A percentile compares a stretch with the other conserved stretches of the same genome.
Conservation (phyloP, 2,797 vertebrate genomes). For the Tenualosa thibaudeaui region DNA sequence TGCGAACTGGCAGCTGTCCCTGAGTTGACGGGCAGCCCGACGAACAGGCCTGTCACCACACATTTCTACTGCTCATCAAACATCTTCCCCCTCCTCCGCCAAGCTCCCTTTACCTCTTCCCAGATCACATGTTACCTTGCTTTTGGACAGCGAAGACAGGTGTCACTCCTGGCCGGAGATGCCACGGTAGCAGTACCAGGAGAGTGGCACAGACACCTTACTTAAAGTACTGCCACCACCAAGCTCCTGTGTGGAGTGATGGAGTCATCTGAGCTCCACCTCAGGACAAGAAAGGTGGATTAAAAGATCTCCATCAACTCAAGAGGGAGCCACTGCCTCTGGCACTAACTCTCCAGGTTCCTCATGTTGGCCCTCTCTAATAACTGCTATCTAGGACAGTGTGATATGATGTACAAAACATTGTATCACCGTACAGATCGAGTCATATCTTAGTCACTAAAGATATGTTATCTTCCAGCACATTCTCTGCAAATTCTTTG, state of each 20-base stretch:
- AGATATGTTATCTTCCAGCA: too few relatives aligned
- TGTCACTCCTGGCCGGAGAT: neutral
- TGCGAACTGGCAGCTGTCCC: slow-evolving; percentile 73
- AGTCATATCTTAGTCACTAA: too few relatives aligned
- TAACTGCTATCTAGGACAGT: too few relatives aligned
- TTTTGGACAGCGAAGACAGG: neutral
- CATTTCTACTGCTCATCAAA: slow-evolving; percentile 56
- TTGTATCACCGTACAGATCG: too few relatives aligned
- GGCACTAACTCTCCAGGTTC: neutral
- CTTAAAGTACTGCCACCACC: neutral
- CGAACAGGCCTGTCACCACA: slow-evolving; percentile 63
- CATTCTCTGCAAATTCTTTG: too few relatives aligned
- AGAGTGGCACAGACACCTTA: neutral
- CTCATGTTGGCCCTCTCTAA: neutral
- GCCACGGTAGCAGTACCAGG: neutral
- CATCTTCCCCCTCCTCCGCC: neutral
- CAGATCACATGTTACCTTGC: neutral
- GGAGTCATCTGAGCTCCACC: neutral
- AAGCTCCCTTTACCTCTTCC: neutral
- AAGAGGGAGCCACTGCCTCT: neutral
- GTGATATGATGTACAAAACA: too few relatives aligned
- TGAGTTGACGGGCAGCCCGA: slow-evolving; percentile 66
- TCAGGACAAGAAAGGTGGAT: neutral
- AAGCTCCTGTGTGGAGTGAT: neutral
- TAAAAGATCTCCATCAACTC: neutral